Evolutionary conservation across 2,888 invertebrate genomes (phyloP), one percentile per base, ranked within the genome.

Genomic region (Dolichopus griseipennis): DNA sequence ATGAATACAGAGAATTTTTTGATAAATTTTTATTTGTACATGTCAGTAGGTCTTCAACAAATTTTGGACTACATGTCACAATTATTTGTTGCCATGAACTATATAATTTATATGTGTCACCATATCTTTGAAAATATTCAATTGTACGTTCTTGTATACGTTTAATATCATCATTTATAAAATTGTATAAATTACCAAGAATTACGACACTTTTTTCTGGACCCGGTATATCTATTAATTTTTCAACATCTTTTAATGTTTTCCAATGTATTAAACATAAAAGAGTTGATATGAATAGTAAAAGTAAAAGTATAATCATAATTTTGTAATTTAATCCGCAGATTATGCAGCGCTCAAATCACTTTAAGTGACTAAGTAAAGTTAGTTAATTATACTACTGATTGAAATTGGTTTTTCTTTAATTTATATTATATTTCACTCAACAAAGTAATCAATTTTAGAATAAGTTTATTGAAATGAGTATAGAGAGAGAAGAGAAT

Each of bases 1-100:
- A 72, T 3, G 72, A 67, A 27, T 81, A 81, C 1, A 80, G 65
- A 15, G 69, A 37, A 69, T 76, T 73, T 69, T 81, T 81, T 10
- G 73, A 69, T 3, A 78, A 73, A 68, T 79, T 75, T 43, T 76
- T 75, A 33, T 74, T 74, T 65, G 75, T 77, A n/a, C 71, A 70
- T 21, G 68, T 67, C 0, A 80, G 74, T 63, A 80, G 61, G 1
- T 72, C 70, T 15, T 79, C 78, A 9, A 77, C 74, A 65, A 76
- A 72, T 5, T 74, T 72, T 3, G 75, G 75, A 66, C 79, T 77
- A 0, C 74, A 74, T 15, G 80, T 77, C 1, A 78, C 72, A 20
- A 80, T 67, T 8, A 75, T 69, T 7, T 76, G 66, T 2, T 65
- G 27, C 2, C 75, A 73, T 2, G 72, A 68, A 0, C 74, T 68